Conservation (phyloP, 92 coral and sea anemone genomes). For the Palythoa heliodiscus region DNA sequence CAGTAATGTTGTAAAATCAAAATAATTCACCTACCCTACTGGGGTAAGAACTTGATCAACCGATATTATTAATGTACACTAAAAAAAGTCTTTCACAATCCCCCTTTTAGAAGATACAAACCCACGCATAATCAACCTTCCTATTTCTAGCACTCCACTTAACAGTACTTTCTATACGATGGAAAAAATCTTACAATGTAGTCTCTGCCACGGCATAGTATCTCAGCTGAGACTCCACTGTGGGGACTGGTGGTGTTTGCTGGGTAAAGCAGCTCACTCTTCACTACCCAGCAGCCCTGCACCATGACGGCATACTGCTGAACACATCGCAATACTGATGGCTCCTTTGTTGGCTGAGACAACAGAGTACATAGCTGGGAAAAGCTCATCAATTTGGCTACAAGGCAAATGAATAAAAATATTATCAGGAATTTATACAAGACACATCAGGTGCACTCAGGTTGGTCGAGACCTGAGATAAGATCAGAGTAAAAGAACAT, state of each 20-base stretch:
- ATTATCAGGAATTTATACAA: neutral
- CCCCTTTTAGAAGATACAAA: no score
- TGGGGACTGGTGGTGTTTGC: slow-evolving; percentile 87
- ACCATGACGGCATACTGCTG: slow-evolving; percentile 93
- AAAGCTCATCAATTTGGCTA: slow-evolving; percentile 91
- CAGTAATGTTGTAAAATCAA: no score
- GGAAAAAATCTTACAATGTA: slow-evolving; percentile 73
- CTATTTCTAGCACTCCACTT: no score
- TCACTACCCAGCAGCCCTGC: slow-evolving; percentile 97
- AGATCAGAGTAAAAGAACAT: no score
- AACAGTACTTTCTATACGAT: no score
- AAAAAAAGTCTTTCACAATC: no score
- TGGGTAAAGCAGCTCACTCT: slow-evolving; percentile 93
- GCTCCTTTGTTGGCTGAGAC: slow-evolving; percentile 85
- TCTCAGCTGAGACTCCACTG: slow-evolving; percentile 87
- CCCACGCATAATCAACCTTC: no score
- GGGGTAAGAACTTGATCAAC: no score
- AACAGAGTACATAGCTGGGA: slow-evolving; percentile 79
- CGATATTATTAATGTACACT: no score
- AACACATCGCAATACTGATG: slow-evolving; percentile 72
- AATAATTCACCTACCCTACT: no score
- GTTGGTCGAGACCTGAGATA: no score
- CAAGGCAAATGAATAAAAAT: neutral
- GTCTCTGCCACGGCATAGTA: slow-evolving; percentile 93
- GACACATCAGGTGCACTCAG: neutral